Conservation (phyloP, 2,113 vertebrate species). For the Leucopternis melanops region DNA sequence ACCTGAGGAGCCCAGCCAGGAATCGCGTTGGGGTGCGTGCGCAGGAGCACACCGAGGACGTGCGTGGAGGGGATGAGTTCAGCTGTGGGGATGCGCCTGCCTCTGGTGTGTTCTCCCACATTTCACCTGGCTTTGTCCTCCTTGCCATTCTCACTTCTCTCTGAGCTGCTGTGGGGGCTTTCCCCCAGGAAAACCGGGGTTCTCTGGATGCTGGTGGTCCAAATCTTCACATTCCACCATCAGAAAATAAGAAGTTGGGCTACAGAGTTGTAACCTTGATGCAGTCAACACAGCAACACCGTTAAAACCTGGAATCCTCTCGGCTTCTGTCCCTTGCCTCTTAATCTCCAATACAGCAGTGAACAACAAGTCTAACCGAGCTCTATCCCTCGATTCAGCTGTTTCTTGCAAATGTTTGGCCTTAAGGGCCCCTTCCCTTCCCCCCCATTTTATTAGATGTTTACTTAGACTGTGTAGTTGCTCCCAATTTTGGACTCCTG, state of each 20-base stretch:
- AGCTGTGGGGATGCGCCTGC: fast-evolving
- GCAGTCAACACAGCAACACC: background rate
- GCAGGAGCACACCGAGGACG: fast-evolving
- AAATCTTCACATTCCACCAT: background rate
- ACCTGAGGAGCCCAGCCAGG: fast-evolving
- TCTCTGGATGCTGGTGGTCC: background rate
- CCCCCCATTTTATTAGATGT: background rate
- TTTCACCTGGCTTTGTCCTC: background rate
- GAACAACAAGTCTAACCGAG: background rate
- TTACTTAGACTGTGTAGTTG: background rate
- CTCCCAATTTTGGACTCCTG: background rate
- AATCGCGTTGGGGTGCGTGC: fast-evolving
- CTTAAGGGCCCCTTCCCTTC: background rate
- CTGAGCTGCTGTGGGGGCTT: background rate
- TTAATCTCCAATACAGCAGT: background rate
- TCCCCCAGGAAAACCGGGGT: background rate
- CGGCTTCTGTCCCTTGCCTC: background rate
- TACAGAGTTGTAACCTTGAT: background rate
- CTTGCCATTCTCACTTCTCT: background rate
- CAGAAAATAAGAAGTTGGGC: background rate
- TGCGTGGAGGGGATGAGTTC: fast-evolving
- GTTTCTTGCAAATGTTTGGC: background rate
- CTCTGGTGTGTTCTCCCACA: background rate
- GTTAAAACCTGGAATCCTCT: background rate
- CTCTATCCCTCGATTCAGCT: background rate